Conservation (phyloP, 2,797 vertebrate genomes). For the Etheostoma nigrum region DNA sequence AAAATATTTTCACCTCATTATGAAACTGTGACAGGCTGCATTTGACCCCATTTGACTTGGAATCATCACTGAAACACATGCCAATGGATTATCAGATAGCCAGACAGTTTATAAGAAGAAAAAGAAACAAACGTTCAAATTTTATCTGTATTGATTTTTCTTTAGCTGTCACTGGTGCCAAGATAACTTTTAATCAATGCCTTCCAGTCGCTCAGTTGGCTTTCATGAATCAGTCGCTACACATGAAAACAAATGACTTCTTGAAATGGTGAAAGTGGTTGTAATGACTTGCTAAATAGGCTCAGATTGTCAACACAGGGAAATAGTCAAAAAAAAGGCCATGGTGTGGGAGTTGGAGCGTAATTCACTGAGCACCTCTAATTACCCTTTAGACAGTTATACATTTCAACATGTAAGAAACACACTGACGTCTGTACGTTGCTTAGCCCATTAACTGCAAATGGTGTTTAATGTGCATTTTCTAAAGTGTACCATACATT, state of each 20-base stretch:
- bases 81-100: no score
- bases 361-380: constrained; percentile 66
- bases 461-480: constrained; percentile 41
- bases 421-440: constrained; percentile 32
- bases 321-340: constrained; percentile 59
- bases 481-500: constrained; percentile 12
- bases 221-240: constrained; percentile 53
- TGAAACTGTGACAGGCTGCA: no score
- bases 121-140: no score
- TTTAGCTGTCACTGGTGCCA: constrained; percentile 1
- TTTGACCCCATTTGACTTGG: no score
- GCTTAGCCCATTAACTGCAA: constrained; percentile 46
- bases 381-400: constrained; percentile 58
- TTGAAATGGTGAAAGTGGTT: constrained; percentile 59
- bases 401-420: constrained; percentile 51
- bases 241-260: constrained; percentile 61
- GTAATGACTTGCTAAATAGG: constrained; percentile 68
- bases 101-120: no score
- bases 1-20: no score
- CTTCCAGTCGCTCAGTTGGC: constrained; percentile 37
- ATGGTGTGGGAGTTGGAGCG: constrained; percentile 58
- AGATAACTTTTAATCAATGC: constrained; percentile 57
- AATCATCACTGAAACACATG: no score
- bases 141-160: no score
- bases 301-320: constrained; percentile 51